Percentiles rank a stretch among this genome's conserved stretches.
These are phyloP conservation scores for Pimpla rufipes DNA, from an alignment of 2,888 invertebrate species.

Conservation along the genomic window DNA sequence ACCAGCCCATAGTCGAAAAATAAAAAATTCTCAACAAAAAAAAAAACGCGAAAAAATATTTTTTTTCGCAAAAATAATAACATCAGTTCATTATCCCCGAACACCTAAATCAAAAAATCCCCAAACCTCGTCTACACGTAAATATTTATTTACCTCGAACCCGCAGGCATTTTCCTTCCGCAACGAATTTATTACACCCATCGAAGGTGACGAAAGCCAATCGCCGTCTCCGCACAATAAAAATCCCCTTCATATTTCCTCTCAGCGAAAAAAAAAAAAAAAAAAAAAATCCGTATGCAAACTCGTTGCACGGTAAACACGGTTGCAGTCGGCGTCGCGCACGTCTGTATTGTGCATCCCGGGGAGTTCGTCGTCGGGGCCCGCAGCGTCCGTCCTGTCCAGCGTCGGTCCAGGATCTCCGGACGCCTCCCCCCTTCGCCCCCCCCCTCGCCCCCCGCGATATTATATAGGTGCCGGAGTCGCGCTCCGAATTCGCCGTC, in stretches of 20 bases:
- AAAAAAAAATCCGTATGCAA: not conserved
- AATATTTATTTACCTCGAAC: not conserved
- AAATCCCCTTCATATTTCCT: too few relatives aligned
- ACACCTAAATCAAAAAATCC: too few relatives aligned
- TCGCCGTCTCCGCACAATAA: not conserved
- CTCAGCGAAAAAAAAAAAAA: not conserved
- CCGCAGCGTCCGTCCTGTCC: not conserved
- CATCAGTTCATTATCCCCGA: too few relatives aligned
- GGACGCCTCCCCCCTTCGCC: not conserved
- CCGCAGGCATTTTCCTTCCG: not conserved
- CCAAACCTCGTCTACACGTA: too few relatives aligned
- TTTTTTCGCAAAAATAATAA: too few relatives aligned
- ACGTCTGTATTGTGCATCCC: not conserved
- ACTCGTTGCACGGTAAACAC: not conserved
- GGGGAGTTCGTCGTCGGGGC: not conserved
- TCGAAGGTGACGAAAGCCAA: not conserved
- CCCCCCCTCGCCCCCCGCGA: constrained; percentile 3
- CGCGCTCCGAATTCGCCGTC: constrained; percentile 40
- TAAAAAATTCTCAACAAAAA: too few relatives aligned
- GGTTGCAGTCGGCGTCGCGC: not conserved
- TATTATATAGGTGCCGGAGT: constrained; percentile 40
- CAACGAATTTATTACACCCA: not conserved
- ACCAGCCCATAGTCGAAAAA: too few relatives aligned
- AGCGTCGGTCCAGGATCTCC: not conserved
- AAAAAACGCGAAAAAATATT: too few relatives aligned